Evolutionary conservation across 30 jellyfish, hydroid and myxozoan species (phyloP), one percentile per base, ranked within the genome.

Genomic region (Sanderia malayensis): DNA sequence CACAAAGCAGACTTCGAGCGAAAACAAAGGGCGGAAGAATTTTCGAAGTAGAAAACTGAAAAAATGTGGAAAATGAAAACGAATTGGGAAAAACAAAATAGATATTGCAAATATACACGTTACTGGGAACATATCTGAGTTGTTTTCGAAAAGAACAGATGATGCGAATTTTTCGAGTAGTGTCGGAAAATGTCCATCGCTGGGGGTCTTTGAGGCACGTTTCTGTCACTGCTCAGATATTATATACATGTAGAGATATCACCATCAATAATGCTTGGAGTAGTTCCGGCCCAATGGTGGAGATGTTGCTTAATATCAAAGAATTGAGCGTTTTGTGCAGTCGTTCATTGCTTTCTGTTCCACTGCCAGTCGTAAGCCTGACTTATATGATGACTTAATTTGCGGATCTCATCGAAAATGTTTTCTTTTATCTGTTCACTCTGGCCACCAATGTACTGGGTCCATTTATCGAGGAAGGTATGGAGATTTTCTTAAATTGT

Each of bases 331-430:
- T 37, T 13, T 37, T 37, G 13, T 37, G 52, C 6, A 37, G 52
- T 37, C 52, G 6, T 37, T 37, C 52, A 37, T 37, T 37, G 13
- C 52, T 20, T 1, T 67, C 73, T 30, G 80, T 67, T 15, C 80
- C 80, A 0, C 45, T 22, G 4, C 80, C 80, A 29, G 80, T 0
- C 0, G 73, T 0, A 67, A 67, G 73, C 73, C 23, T 31, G 37
- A 0, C 8, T 11, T 0, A 41, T 31, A 0, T 67, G 73, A 0
- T 19, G 71, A 0, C 29, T 29, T 22, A 67, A 0, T 0, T 67
- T 67, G 29, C 13, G 25, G 0, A 67, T 0, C 45, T 32, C 80
- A 0, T 67, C 32, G 44, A 6, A 31, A 31, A 67, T 11, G 18
- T 18, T 18, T 17, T 0, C 33, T 55, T 20, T n/a, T 18, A n/a